phyloP scores from a whole-genome alignment of 1,140 invertebrate species.

The Lithobius niger region DNA sequence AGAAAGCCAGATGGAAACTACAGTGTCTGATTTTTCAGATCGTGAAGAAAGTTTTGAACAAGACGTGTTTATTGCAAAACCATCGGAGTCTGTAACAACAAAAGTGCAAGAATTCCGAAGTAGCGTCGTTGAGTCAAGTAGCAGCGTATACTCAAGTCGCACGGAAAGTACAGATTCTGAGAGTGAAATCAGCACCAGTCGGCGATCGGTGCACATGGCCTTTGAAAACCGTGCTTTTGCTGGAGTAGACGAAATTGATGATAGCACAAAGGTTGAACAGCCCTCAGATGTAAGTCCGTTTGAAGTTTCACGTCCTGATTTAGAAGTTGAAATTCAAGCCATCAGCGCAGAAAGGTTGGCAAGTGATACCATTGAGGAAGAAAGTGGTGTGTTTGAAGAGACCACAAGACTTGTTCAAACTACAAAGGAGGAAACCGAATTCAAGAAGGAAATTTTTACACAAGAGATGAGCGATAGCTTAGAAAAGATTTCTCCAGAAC shows the following conservation, averaged over 20 bases:
- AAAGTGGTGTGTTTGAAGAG: too few relatives aligned
- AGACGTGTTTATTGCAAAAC: background rate
- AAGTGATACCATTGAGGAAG: too few relatives aligned
- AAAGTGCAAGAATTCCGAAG: background rate
- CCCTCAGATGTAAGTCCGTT: constrained; percentile 19
- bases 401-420: background rate
- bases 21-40: background rate
- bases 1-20: constrained; percentile 8
- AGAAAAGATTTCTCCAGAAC: constrained; percentile 1
- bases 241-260: constrained; percentile 32
- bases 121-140: background rate
- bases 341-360: background rate
- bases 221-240: constrained; percentile 39
- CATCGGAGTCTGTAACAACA: background rate
- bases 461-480: background rate
- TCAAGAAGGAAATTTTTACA: constrained; percentile 2
- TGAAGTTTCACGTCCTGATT: constrained; percentile 20
- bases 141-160: background rate
- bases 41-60: constrained; percentile 7
- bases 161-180: constrained; percentile 27
- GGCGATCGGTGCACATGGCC: constrained; percentile 22
- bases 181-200: constrained; percentile 24
- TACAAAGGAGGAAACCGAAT: background rate
- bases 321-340: constrained; percentile 3
- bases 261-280: constrained; percentile 12